Base-by-base conservation (phyloP, 2,888 invertebrate species). In the Limnephilus marmoratus region DNA sequence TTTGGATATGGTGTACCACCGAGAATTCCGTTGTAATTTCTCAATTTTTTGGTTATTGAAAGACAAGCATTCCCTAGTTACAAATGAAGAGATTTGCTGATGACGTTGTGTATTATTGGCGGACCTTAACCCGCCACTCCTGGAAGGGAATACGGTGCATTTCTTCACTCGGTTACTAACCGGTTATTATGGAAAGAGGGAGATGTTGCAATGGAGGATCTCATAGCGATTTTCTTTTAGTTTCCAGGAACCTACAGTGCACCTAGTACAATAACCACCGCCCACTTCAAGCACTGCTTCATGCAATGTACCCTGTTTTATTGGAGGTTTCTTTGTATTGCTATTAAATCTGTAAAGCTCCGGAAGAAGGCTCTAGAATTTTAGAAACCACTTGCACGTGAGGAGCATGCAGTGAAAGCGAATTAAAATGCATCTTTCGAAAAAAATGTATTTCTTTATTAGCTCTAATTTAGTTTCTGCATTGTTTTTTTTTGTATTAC, bases 311-410 rank as follows among this genome's bases (percentile, higher is more conserved):
- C 68, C 24, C 41, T 81, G 29, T 83, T 45, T 29, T 29, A 53
- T 81, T n/a, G 90, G 92, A 85, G 92, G 90, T 91, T 92, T 90
- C 93, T 93, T 93, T 93, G 93, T 93, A 92, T 93, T 92, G 92
- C 93, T 93, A 93, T 93, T 93, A 93, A 93, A 93, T 92, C 92
- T 93, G 90, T 91, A 93, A 92, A 92, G 92, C 92, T 68, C 90
- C 31, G 53, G 87, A 90, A 92, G 92, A 93, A 91, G 90, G 85
- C 92, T 90, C 93, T 92, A 85, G 92, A 92, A 91, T 91, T 91
- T 92, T 92, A 85, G 92, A 92, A 91, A 88, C 89, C 83, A 82
- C 93, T 93, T 92, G 82, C 91, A 53, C 90, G 83, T 90, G 29
- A 31, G 31, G 90, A 41, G 68, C 24, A 53, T 18, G 86, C 49